These are phyloP conservation scores for Herpailurus yagouaroundi DNA, from an alignment of 2,113 vertebrate genomes.

Conservation along the genomic window DNA sequence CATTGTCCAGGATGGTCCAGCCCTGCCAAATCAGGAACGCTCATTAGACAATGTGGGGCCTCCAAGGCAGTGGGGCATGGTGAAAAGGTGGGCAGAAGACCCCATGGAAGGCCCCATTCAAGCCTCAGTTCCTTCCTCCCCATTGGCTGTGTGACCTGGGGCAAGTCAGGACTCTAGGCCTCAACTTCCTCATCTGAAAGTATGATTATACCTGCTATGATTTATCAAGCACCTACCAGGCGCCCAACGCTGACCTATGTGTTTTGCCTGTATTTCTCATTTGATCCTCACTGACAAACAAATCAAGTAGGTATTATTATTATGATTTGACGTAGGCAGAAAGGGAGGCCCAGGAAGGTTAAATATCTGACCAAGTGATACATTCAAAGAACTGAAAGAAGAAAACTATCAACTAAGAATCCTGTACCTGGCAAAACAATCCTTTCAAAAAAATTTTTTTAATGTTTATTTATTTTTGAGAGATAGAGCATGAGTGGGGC, in stretches of 20 bases:
- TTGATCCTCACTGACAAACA: background rate
- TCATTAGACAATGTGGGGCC: background rate
- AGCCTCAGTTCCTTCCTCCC: background rate
- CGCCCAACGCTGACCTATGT: no score
- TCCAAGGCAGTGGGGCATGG: no score
- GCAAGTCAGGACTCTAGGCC: background rate
- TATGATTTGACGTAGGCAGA: background rate
- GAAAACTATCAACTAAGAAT: background rate
- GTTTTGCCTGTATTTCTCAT: background rate
- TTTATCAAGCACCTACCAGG: background rate
- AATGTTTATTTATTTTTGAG: no score
- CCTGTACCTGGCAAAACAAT: background rate
- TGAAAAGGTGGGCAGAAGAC: background rate
- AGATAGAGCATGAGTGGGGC: no score
- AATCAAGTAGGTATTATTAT: background rate
- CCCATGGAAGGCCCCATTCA: background rate
- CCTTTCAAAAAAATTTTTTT: background rate
- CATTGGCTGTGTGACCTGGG: background rate
- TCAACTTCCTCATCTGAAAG: background rate
- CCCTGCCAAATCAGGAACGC: conserved; percentile 44
- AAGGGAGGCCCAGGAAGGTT: background rate
- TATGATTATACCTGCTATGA: background rate
- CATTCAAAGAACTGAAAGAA: background rate
- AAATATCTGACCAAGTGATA: background rate
- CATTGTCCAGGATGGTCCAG: conserved; percentile 44